Evolutionary conservation across 2,113 vertebrate genomes (phyloP).

Genomic region (Cyanoderma ruficeps): DNA sequence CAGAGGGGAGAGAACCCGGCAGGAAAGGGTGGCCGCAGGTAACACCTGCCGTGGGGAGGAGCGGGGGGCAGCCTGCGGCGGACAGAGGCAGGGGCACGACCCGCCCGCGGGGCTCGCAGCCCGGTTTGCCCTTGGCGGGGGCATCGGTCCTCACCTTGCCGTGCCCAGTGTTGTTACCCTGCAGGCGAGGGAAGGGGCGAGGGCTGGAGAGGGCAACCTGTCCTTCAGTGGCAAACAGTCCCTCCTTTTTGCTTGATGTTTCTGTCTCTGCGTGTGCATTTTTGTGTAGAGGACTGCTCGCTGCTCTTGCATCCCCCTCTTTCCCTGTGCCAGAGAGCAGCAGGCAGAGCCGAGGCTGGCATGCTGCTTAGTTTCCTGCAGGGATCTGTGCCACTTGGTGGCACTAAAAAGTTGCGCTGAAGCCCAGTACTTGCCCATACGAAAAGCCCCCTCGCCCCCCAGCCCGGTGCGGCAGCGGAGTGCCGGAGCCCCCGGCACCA

Average conservation of each 20-base stretch:
- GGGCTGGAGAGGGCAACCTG: not conserved
- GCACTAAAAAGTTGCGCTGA: slow-evolving; percentile 78
- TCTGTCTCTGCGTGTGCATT: too few relatives aligned
- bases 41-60: not conserved
- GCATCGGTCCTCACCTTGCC: not conserved
- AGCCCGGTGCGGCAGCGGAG: not conserved
- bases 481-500: not conserved
- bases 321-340: not conserved
- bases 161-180: not conserved
- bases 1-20: not conserved
- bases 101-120: not conserved
- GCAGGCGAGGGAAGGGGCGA: not conserved
- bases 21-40: not conserved
- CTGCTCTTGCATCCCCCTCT: not conserved
- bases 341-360: slow-evolving; percentile 27
- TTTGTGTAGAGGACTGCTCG: not conserved
- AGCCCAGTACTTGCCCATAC: not conserved
- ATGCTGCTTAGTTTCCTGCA: slow-evolving; percentile 55
- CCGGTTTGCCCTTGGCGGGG: not conserved
- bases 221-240: not conserved
- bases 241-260: not conserved
- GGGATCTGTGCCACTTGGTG: slow-evolving; percentile 78
- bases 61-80: not conserved
- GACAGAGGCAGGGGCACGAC: not conserved
- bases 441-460: not conserved